Conservation (phyloP, 2,888 invertebrate genomes). For the Gibbula magus region DNA sequence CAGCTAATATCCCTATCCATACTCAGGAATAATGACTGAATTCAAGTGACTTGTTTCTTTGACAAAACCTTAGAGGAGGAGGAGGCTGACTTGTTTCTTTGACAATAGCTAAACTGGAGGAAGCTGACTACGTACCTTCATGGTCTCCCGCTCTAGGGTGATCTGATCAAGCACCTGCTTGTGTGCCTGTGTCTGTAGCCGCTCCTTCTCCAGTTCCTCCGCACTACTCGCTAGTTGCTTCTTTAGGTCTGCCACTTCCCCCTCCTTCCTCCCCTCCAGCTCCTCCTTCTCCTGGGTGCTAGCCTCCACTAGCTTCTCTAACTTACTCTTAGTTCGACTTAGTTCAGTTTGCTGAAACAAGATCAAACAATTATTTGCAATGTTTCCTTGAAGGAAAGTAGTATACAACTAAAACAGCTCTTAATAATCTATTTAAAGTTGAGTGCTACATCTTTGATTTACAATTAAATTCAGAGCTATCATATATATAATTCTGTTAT, state of each 20-base stretch:
- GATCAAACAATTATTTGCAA: background rate
- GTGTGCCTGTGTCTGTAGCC: constrained; percentile 65
- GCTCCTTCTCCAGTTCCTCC: constrained; percentile 57
- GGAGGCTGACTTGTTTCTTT: too few species aligned
- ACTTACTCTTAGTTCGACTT: constrained; percentile 63
- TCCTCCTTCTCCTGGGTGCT: constrained; percentile 63
- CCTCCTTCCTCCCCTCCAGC: constrained; percentile 53
- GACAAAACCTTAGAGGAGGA: too few species aligned
- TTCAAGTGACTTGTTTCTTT: too few species aligned
- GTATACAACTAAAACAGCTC: background rate
- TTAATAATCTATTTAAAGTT: background rate
- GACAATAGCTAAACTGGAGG: too few species aligned
- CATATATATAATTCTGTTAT: too few species aligned
- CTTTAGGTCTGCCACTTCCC: constrained; percentile 61
- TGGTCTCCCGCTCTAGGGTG: constrained; percentile 62
- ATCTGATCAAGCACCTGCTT: constrained; percentile 64
- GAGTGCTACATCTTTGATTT: background rate
- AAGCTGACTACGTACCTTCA: constrained; percentile 66
- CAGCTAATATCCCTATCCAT: too few species aligned
- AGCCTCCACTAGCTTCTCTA: constrained; percentile 56
- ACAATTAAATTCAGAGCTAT: background rate
- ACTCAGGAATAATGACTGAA: too few species aligned
- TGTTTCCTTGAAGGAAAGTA: too few species aligned
- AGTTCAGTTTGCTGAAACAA: constrained; percentile 65
- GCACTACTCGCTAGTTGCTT: constrained; percentile 50